phyloP scores from a whole-genome alignment of 2,797 vertebrate genomes.

The Gymnothorax reevesii region DNA sequence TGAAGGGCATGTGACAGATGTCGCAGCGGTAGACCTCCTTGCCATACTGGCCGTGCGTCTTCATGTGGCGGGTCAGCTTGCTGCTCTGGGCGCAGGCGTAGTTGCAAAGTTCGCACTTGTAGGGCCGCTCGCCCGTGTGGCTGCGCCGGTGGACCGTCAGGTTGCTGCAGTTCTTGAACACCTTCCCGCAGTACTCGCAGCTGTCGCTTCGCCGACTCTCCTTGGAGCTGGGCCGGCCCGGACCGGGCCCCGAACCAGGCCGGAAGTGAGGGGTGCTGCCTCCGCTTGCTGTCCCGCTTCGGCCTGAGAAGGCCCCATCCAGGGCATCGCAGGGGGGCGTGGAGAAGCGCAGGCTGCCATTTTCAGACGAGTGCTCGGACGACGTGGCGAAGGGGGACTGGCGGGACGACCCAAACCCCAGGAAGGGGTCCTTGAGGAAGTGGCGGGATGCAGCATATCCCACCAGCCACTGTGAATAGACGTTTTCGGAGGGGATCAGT shows the following conservation, averaged over 20 bases:
- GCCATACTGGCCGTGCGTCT: slow-evolving; percentile 98
- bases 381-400: slow-evolving; percentile 78
- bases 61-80: slow-evolving; percentile 99
- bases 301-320: slow-evolving; percentile 87
- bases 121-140: slow-evolving; percentile 98
- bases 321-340: slow-evolving; percentile 94
- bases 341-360: slow-evolving; percentile 94
- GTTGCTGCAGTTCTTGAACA: slow-evolving; percentile 99
- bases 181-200: slow-evolving; percentile 98
- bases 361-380: slow-evolving; percentile 83
- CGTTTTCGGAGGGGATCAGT: slow-evolving; percentile 95
- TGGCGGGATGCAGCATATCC: slow-evolving; percentile 90
- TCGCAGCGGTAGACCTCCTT: slow-evolving; percentile 99
- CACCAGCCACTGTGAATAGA: slow-evolving; percentile 98
- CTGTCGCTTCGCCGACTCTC: slow-evolving; percentile 93
- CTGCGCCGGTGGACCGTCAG: slow-evolving; percentile 97
- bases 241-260: slow-evolving; percentile 77
- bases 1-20: slow-evolving; percentile 99
- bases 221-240: slow-evolving; percentile 96
- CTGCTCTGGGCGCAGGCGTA: slow-evolving; percentile 99
- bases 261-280: slow-evolving; percentile 94
- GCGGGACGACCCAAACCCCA: slow-evolving; percentile 91
- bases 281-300: slow-evolving; percentile 85
- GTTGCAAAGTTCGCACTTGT: slow-evolving; percentile 99
- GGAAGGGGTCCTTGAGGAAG: slow-evolving; percentile 98